Conservation (phyloP, 1,140 invertebrate genomes). For the Nasonia vitripennis region DNA sequence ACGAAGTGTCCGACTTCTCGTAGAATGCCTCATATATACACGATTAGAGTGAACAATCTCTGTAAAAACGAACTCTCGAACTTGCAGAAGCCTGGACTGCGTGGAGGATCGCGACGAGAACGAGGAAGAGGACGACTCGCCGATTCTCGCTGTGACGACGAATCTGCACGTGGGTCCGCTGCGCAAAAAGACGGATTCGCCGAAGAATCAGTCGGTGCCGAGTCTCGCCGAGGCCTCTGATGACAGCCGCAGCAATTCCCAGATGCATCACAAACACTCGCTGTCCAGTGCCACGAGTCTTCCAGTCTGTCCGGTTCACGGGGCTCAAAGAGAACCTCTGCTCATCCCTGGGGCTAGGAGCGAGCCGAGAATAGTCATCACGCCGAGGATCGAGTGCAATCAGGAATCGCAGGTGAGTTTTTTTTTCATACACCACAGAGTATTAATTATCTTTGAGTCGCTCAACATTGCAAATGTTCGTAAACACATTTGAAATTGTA, state of each 20-base stretch:
- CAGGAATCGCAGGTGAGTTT: constrained; percentile 19
- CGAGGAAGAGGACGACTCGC: constrained; percentile 49
- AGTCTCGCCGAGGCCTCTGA: constrained; percentile 1
- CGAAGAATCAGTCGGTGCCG: constrained; percentile 51
- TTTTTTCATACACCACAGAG: too few relatives aligned
- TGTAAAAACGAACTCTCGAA: not conserved
- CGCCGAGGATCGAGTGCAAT: constrained; percentile 21
- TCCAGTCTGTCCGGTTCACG: constrained; percentile 62
- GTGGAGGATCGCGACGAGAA: constrained; percentile 59
- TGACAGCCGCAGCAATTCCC: not conserved
- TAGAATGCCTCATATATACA: too few relatives aligned
- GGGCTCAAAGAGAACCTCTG: constrained; percentile 34
- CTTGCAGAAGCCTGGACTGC: constrained; percentile 57
- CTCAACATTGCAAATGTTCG: not conserved
- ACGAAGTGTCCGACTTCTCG: too few relatives aligned
- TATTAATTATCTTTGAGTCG: too few relatives aligned
- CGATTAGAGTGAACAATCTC: too few relatives aligned
- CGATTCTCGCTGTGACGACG: constrained; percentile 61
- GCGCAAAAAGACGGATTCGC: constrained; percentile 60
- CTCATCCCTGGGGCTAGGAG: constrained; percentile 35
- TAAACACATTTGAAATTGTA: not conserved
- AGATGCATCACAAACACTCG: not conserved
- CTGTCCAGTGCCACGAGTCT: constrained; percentile 28
- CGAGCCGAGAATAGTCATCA: constrained; percentile 62
- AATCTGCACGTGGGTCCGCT: constrained; percentile 70